Conservation (phyloP, 2,888 invertebrate species). For the Hydrotaea diabolus region DNA sequence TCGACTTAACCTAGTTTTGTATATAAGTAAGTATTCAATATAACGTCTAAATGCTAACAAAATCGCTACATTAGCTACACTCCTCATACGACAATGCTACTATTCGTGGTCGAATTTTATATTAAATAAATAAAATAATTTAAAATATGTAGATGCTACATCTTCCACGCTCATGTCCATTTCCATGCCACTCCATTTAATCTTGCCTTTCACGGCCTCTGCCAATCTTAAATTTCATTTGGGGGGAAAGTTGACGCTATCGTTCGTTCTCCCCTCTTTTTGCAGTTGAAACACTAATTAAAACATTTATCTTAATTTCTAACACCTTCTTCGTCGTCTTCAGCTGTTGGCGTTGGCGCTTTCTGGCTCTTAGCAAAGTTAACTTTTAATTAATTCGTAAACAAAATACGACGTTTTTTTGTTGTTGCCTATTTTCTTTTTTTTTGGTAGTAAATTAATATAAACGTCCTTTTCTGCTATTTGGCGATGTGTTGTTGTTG, state of each 20-base stretch:
- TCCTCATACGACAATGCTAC: not conserved
- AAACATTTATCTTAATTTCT: slow-evolving; percentile 80
- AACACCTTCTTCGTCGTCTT: slow-evolving; percentile 72
- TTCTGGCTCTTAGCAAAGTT: slow-evolving; percentile 31
- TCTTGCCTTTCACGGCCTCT: not conserved
- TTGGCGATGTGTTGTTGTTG: slow-evolving; percentile 14
- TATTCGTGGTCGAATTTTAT: slow-evolving; percentile 20
- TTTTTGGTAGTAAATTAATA: slow-evolving; percentile 76
- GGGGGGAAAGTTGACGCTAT: slow-evolving; percentile 3
- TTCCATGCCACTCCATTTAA: not conserved
- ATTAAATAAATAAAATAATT: slow-evolving; percentile 59
- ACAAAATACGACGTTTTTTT: slow-evolving; percentile 70
- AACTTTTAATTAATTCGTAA: slow-evolving; percentile 78
- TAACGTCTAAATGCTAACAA: not conserved
- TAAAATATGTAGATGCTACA: slow-evolving; percentile 31
- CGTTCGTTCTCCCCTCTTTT: slow-evolving; percentile 30
- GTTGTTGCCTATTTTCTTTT: not conserved
- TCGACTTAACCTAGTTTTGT: no score
- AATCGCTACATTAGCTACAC: not conserved
- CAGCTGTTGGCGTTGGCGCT: slow-evolving; percentile 16
- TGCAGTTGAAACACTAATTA: slow-evolving; percentile 73
- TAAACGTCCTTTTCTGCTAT: slow-evolving; percentile 71
- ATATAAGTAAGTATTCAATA: not conserved
- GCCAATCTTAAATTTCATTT: slow-evolving; percentile 16
- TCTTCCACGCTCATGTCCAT: not conserved